phyloP scores from a whole-genome alignment of 2,888 invertebrate species.

The Drosophila subquinaria region DNA sequence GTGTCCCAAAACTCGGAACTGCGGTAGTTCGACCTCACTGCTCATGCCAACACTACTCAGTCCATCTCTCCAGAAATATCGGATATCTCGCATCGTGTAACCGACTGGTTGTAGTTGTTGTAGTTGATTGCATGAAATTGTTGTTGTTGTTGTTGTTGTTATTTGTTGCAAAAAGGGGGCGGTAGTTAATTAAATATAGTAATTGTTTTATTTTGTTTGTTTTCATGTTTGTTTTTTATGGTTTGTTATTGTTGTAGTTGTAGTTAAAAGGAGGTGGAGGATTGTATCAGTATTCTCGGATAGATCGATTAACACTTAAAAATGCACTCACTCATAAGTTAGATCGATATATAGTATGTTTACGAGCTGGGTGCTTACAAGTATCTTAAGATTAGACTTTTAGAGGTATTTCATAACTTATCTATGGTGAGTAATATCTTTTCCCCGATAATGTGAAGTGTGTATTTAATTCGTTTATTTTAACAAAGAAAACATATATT shows the following conservation, averaged over 20 bases:
- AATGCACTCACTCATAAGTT: conserved; percentile 11
- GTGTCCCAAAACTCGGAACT: conserved; percentile 98
- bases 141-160: conserved; percentile 53
- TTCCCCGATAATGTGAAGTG: conserved; percentile 36
- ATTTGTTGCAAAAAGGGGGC: conserved; percentile 76
- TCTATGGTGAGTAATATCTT: conserved; percentile 29
- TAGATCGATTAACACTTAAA: conserved; percentile 33
- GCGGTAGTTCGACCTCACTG: conserved; percentile 97
- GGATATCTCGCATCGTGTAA: conserved; percentile 99
- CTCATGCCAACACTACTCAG: conserved; percentile 97
- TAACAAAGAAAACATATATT: conserved; percentile 49
- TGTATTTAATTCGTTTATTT: conserved; percentile 26
- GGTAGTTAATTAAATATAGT: conserved; percentile 75
- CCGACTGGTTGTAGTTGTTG: conserved; percentile 89
- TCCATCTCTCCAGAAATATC: conserved; percentile 98
- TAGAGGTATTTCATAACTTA: conserved; percentile 22
- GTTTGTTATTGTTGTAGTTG: conserved; percentile 30
- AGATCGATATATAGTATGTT: neutral
- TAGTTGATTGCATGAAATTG: conserved; percentile 59
- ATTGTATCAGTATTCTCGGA: conserved; percentile 32
- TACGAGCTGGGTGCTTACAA: conserved; percentile 36
- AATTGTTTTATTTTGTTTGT: conserved; percentile 52
- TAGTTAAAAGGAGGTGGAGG: conserved; percentile 29
- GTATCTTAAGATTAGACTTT: conserved; percentile 51
- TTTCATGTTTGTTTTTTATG: conserved; percentile 17